Evolutionary conservation across 1,140 invertebrate genomes (phyloP).

Genomic region (Cotesia glomerata): DNA sequence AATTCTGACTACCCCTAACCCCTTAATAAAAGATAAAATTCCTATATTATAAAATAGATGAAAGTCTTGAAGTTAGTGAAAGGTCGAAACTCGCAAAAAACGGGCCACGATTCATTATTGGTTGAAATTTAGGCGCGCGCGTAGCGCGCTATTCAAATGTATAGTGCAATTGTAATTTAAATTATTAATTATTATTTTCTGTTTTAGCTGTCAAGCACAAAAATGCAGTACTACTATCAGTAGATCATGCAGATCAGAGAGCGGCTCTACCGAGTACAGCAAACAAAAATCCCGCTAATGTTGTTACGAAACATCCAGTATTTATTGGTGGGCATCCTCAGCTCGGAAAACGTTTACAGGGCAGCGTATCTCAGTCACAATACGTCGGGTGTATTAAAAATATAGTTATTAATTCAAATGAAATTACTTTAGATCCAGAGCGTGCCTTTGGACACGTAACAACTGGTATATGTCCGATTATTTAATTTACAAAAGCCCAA

Average conservation of each 20-base stretch:
- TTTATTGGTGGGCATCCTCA: constrained; percentile 88
- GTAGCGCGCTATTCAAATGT: too few species aligned
- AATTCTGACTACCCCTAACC: too few species aligned
- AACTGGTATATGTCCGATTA: constrained; percentile 75
- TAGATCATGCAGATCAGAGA: constrained; percentile 80
- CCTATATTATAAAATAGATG: too few species aligned
- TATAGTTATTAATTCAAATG: constrained; percentile 70
- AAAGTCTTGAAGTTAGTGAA: too few species aligned
- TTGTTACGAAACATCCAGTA: constrained; percentile 83
- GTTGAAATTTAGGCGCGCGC: too few species aligned
- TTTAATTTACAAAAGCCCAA: constrained; percentile 58
- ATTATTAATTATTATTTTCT: neutral
- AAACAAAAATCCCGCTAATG: constrained; percentile 67
- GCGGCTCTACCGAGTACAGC: constrained; percentile 73
- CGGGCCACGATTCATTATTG: too few species aligned
- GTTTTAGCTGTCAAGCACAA: constrained; percentile 82
- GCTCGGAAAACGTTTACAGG: constrained; percentile 64
- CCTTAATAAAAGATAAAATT: too few species aligned
- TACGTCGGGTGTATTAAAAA: constrained; percentile 86
- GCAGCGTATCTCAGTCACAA: constrained; percentile 68
- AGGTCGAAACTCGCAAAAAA: too few species aligned
- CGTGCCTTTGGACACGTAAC: constrained; percentile 73
- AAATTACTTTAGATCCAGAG: constrained; percentile 66
- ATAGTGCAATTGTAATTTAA: too few species aligned
- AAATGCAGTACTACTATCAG: constrained; percentile 80